These are phyloP conservation scores for Psilopogon haemacephalus DNA, from an alignment of 2,113 vertebrate genomes.

Conservation along the genomic window DNA sequence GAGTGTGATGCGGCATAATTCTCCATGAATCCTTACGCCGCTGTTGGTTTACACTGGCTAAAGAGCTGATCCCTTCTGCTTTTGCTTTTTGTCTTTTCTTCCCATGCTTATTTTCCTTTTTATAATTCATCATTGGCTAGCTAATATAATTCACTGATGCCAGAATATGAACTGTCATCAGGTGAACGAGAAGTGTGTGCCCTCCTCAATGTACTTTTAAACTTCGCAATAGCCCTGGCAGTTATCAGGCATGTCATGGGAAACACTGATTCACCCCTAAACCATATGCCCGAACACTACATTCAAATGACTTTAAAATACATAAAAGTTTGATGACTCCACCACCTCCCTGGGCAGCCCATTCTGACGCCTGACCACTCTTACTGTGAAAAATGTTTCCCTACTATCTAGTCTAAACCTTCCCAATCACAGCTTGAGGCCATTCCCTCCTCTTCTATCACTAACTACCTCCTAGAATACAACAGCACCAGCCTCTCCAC, in stretches of 20 bases:
- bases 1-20: neutral
- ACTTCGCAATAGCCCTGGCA: neutral
- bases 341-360: too few species aligned
- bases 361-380: too few species aligned
- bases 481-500: too few species aligned
- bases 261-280: neutral
- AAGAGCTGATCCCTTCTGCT: neutral
- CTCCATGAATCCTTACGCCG: neutral
- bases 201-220: neutral
- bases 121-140: neutral
- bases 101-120: neutral
- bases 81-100: neutral
- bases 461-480: too few species aligned
- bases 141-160: neutral
- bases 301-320: too few species aligned
- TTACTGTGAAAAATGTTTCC: too few species aligned
- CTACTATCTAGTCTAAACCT: too few species aligned
- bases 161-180: neutral
- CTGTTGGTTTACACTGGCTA: neutral
- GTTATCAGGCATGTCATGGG: neutral
- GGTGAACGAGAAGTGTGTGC: neutral
- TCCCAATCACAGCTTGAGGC: too few species aligned
- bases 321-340: too few species aligned
- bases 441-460: too few species aligned
- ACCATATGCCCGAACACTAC: too few species aligned